Percentiles rank a stretch among this genome's conserved stretches.
These are phyloP conservation scores for Theretra japonica DNA, from an alignment of 2,888 invertebrate species.

Conservation along the genomic window DNA sequence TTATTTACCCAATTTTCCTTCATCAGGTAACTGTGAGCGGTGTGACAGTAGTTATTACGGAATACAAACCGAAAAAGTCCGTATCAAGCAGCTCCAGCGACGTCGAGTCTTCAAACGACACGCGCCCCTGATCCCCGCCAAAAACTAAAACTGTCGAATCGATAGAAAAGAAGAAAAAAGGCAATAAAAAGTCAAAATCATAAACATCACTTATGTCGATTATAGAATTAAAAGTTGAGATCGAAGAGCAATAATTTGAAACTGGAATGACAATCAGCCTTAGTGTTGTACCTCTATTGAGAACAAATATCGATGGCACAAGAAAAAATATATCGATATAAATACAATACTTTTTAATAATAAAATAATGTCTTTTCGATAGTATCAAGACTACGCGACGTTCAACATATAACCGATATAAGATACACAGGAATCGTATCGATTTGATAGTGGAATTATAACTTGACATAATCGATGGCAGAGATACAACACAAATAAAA, in stretches of 20 bases:
- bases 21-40: slow-evolving; percentile 93
- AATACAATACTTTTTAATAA: not conserved
- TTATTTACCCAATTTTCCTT: slow-evolving; percentile 28
- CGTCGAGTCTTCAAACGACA: slow-evolving; percentile 80
- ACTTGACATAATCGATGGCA: too few species aligned
- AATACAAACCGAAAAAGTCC: slow-evolving; percentile 93
- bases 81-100: slow-evolving; percentile 79
- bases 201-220: too few species aligned
- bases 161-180: not conserved
- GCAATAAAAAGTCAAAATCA: too few species aligned
- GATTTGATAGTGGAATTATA: not conserved
- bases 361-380: too few species aligned
- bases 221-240: too few species aligned
- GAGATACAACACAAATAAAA: too few species aligned
- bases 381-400: not conserved
- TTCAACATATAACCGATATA: not conserved
- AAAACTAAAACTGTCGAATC: slow-evolving; percentile 13
- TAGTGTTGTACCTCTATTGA: too few species aligned
- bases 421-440: not conserved
- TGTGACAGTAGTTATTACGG: slow-evolving; percentile 98
- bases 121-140: slow-evolving; percentile 69
- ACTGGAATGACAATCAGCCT: too few species aligned
- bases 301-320: not conserved
- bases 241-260: too few species aligned
- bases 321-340: not conserved